Evolutionary conservation across 2,888 invertebrate species (phyloP).

Genomic region (Flexamia atlantica): DNA sequence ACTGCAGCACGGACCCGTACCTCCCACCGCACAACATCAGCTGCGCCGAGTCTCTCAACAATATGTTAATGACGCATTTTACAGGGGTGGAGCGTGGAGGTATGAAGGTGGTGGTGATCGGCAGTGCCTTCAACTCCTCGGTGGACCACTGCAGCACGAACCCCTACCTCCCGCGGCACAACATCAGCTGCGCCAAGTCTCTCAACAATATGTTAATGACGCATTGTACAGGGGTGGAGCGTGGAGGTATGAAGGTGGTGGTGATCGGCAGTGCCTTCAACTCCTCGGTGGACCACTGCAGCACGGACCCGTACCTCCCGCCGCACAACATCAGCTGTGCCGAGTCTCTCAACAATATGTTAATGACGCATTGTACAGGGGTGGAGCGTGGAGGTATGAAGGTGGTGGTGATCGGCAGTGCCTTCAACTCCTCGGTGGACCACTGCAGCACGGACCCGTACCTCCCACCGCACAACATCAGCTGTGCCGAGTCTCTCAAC

Average conservation of each 20-base stretch:
- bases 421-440: too few species aligned
- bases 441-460: too few species aligned
- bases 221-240: slow-evolving; percentile 2
- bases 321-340: slow-evolving; percentile 30
- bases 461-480: too few species aligned
- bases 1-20: too few species aligned
- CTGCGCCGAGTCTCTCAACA: too few species aligned
- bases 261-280: slow-evolving; percentile 27
- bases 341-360: background rate
- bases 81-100: too few species aligned
- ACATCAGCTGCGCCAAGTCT: too few species aligned
- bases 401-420: too few species aligned
- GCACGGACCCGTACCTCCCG: background rate
- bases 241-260: background rate
- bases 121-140: slow-evolving; percentile 6
- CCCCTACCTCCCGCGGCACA: background rate
- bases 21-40: too few species aligned
- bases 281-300: slow-evolving; percentile 13
- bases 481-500: too few species aligned
- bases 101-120: background rate
- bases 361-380: too few species aligned
- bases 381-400: too few species aligned
- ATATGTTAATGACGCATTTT: background rate
- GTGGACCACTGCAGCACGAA: slow-evolving; percentile 1
- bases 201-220: background rate